Conservation (phyloP, 2,113 vertebrate genomes). For the Lycaon pictus region DNA sequence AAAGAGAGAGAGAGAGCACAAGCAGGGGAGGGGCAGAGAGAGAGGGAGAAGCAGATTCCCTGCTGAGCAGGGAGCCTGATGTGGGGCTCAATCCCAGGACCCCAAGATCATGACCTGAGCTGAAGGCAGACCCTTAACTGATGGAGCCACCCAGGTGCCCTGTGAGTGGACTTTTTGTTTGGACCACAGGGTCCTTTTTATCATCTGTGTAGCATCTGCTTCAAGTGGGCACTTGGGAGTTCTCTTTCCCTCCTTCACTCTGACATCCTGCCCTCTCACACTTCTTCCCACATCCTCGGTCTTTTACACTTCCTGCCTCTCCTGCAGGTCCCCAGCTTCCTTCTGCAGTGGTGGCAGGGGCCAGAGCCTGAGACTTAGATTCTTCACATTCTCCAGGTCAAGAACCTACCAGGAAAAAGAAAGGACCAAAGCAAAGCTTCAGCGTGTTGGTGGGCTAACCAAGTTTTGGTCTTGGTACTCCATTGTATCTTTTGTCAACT, state of each 20-base stretch:
- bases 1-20: too few relatives aligned
- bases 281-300: accelerated
- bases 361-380: accelerated
- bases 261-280: not conserved
- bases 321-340: not conserved
- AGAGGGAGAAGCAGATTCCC: too few relatives aligned
- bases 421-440: not conserved
- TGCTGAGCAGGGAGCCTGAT: too few relatives aligned
- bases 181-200: accelerated
- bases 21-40: too few relatives aligned
- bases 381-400: not conserved
- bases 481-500: too few relatives aligned
- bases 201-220: accelerated
- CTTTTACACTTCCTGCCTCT: accelerated
- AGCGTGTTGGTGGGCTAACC: accelerated
- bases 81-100: too few relatives aligned
- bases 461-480: not conserved
- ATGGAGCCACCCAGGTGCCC: too few relatives aligned
- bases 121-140: too few relatives aligned
- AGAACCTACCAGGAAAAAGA: not conserved
- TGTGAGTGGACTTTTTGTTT: too few relatives aligned
- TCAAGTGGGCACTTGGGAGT: not conserved
- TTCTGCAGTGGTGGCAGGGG: accelerated
- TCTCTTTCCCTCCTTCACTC: not conserved
- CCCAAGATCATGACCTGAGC: too few relatives aligned